Evolutionary conservation across 2,888 invertebrate species (phyloP).

Genomic region (Apeira syringaria): DNA sequence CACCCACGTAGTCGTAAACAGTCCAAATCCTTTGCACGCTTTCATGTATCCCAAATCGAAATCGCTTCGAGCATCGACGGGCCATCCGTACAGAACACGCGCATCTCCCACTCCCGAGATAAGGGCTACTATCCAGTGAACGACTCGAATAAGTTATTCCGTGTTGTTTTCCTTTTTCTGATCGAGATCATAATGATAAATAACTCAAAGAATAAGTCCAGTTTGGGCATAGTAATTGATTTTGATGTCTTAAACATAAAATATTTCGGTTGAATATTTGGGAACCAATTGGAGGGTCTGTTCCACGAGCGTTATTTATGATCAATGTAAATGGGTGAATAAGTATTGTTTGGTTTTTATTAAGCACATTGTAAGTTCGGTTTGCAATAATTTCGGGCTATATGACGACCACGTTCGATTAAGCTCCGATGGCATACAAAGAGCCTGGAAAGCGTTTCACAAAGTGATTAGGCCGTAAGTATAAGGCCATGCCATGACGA

Average conservation of each 20-base stretch:
- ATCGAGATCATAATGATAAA: slow-evolving; percentile 81
- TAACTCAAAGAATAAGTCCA: slow-evolving; percentile 76
- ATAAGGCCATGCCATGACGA: slow-evolving; percentile 51
- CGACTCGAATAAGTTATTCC: slow-evolving; percentile 75
- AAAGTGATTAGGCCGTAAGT: slow-evolving; percentile 51
- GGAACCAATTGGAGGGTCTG: slow-evolving; percentile 40
- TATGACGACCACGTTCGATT: neutral
- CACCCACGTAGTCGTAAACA: slow-evolving; percentile 83
- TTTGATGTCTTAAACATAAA: slow-evolving; percentile 81
- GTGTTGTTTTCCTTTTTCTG: slow-evolving; percentile 71
- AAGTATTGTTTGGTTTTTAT: neutral
- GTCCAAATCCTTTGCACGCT: slow-evolving; percentile 83
- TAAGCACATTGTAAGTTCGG: too few species aligned
- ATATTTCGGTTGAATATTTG: slow-evolving; percentile 56
- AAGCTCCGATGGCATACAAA: neutral
- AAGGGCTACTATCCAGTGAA: slow-evolving; percentile 57
- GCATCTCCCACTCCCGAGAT: slow-evolving; percentile 40
- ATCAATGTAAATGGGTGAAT: slow-evolving; percentile 7
- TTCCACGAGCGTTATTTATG: slow-evolving; percentile 29
- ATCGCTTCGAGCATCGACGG: slow-evolving; percentile 71
- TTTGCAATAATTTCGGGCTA: too few species aligned
- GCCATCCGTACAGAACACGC: slow-evolving; percentile 46
- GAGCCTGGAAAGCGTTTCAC: slow-evolving; percentile 20
- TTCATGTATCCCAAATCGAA: slow-evolving; percentile 82
- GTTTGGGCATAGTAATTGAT: slow-evolving; percentile 78